These are phyloP conservation scores for Melanotaenia trifasciata DNA, from an alignment of 2,797 vertebrate genomes.

Conservation along the genomic window DNA sequence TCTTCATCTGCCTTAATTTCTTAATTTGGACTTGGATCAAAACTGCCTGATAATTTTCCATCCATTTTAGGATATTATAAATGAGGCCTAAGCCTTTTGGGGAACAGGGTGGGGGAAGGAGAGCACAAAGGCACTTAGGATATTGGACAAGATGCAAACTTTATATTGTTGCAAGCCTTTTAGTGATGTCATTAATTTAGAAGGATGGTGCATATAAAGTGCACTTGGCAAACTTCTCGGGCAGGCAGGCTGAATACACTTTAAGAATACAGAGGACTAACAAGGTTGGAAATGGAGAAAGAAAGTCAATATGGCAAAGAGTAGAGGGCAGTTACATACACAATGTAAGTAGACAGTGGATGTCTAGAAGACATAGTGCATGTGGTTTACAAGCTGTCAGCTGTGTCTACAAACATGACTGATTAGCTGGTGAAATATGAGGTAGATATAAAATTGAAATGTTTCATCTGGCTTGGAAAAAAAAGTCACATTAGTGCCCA, in stretches of 20 bases:
- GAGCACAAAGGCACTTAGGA: slow-evolving; percentile 87
- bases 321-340: slow-evolving; percentile 60
- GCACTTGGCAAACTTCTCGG: slow-evolving; percentile 83
- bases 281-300: slow-evolving; percentile 74
- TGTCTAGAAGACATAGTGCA: slow-evolving; percentile 49
- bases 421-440: slow-evolving; percentile 61
- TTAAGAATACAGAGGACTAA: slow-evolving; percentile 73
- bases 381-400: slow-evolving; percentile 51
- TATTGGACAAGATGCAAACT: slow-evolving; percentile 87
- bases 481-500: slow-evolving; percentile 38
- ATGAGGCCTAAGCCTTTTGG: slow-evolving; percentile 80
- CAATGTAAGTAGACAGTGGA: slow-evolving; percentile 45
- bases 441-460: slow-evolving; percentile 47
- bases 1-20: slow-evolving; percentile 74
- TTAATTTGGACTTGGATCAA: slow-evolving; percentile 79
- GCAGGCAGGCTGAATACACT: slow-evolving; percentile 73
- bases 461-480: slow-evolving; percentile 54
- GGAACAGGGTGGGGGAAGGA: slow-evolving; percentile 61
- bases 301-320: slow-evolving; percentile 73
- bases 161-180: slow-evolving; percentile 85
- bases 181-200: slow-evolving; percentile 89
- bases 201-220: slow-evolving; percentile 84
- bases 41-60: slow-evolving; percentile 79
- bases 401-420: slow-evolving; percentile 51
- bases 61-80: slow-evolving; percentile 85